Evolutionary conservation across 2,113 vertebrate genomes (phyloP).

Genomic region (Dipodomys spectabilis): DNA sequence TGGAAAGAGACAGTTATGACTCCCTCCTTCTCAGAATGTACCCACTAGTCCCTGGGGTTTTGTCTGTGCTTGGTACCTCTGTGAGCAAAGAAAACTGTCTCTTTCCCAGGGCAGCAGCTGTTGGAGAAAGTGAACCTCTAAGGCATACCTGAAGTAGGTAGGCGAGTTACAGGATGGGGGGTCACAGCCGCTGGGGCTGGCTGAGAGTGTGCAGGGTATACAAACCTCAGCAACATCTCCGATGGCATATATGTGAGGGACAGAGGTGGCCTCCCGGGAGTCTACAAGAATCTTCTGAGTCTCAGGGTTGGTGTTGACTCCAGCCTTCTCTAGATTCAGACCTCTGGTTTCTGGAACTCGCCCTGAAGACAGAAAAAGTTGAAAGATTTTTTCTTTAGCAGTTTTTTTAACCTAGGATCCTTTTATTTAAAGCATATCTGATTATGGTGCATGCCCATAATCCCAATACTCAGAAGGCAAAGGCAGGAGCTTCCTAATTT

Average conservation of each 20-base stretch:
- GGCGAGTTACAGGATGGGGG: neutral
- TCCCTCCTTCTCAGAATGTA: neutral
- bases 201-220: slow-evolving; percentile 10
- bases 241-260: slow-evolving; percentile 93
- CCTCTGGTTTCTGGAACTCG: slow-evolving; percentile 90
- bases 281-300: slow-evolving; percentile 93
- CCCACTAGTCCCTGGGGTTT: neutral
- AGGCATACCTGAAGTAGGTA: neutral
- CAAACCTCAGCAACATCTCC: slow-evolving; percentile 93
- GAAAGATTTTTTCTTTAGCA: neutral
- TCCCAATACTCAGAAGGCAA: neutral
- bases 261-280: slow-evolving; percentile 90
- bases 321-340: slow-evolving; percentile 90
- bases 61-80: neutral
- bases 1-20: neutral
- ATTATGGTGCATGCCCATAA: neutral
- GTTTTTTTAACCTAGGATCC: neutral
- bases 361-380: slow-evolving; percentile 84
- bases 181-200: no score
- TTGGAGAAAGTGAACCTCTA: neutral
- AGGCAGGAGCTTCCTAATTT: neutral
- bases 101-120: neutral
- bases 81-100: neutral
- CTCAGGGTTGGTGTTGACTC: slow-evolving; percentile 87
- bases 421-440: slow-evolving; percentile 3